Evolutionary conservation across 2,113 vertebrate species (phyloP), one percentile per base, ranked within the genome.

Genomic region (Callionymus lyra): DNA sequence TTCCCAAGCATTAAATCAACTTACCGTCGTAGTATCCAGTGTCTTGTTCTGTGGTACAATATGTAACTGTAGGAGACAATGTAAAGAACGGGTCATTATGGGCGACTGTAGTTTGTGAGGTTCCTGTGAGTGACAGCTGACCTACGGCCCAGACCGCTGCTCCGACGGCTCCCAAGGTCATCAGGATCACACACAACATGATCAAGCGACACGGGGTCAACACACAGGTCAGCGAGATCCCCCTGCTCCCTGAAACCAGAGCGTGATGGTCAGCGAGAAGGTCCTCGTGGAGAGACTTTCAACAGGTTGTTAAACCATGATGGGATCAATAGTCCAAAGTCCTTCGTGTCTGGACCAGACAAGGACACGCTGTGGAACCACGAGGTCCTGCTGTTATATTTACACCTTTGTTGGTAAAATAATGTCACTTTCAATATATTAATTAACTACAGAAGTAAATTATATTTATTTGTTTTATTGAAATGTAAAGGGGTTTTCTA

Each of bases 281-380:
- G 55, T 48, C 38, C 40, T 14, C 21, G 16, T 16, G 38, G 47
- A 6, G 35, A 11, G 40, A 49, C 50, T 39, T 36, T 60, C 19
- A 37, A 44, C 38, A 35, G 44, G 36, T 50, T 45, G 65, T 60
- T 58, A 70, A 65, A 37, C 2, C 35, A 63, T 54, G 56, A 67
- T 45, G 60, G 13, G 52, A 81, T 86, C 85, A 84, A 85, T 86
- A 85, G 80, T 84, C 67, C 72, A 78, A 86, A 85, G 85, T 86
- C 77, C 53, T 67, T 41, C 44, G 37, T 69, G 68, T 70, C 69
- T 80, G 61, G 63, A 68, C 63, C 19, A 58, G 46, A 63, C 71
- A 65, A 67, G 77, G 72, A 74, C 76, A 83, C 8, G 21, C 66
- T 43, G 6, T 46, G 37, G 67, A 55, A 59, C 41, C n/a, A n/a